Evolutionary conservation across 2,113 vertebrate genomes (phyloP).

Genomic region (Trachemys scripta): DNA sequence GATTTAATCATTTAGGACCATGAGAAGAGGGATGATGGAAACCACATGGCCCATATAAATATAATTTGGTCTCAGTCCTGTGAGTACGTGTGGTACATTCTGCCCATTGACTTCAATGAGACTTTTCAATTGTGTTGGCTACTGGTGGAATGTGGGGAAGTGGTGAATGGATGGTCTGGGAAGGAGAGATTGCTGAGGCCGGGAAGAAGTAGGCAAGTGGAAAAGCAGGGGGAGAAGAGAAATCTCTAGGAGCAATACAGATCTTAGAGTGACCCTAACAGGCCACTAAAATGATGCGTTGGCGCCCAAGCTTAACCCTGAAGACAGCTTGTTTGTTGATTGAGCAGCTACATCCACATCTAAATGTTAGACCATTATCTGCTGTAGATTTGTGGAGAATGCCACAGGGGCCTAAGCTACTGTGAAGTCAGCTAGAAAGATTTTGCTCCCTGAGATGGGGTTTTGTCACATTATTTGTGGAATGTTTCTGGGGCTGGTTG

Average conservation of each 20-base stretch:
- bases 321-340: not conserved
- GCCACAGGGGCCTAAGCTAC: not conserved
- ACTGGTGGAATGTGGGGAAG: fast-evolving
- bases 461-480: not conserved
- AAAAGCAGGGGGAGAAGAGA: not conserved
- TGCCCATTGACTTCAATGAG: not conserved
- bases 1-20: not conserved
- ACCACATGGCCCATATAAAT: fast-evolving
- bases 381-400: not conserved
- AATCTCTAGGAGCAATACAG: not conserved
- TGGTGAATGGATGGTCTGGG: not conserved
- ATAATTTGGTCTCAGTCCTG: not conserved
- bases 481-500: not conserved
- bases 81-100: not conserved
- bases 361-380: not conserved
- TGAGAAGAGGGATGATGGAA: not conserved
- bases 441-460: not conserved
- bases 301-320: not conserved
- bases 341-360: not conserved
- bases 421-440: not conserved
- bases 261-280: not conserved
- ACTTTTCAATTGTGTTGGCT: not conserved
- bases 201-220: not conserved
- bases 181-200: not conserved
- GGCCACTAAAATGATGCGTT: not conserved